These are phyloP conservation scores for Marmota monax DNA, from an alignment of 2,113 vertebrate species.

Conservation along the genomic window DNA sequence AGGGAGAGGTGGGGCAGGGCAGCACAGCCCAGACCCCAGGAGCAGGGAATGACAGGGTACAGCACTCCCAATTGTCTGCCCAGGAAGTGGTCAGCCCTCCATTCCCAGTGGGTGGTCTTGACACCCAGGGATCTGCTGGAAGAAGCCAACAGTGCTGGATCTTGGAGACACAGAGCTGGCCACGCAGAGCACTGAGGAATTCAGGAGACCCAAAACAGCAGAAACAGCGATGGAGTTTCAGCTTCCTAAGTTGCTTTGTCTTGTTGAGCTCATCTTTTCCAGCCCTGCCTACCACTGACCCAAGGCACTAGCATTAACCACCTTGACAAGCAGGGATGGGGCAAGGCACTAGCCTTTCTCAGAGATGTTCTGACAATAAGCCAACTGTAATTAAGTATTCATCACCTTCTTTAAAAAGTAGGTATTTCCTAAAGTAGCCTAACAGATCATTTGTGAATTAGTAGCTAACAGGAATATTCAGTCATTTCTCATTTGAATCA, in stretches of 20 bases:
- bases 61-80: neutral
- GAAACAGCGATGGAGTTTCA: neutral
- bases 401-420: neutral
- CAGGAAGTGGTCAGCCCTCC: neutral
- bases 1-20: neutral
- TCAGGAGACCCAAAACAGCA: neutral
- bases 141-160: neutral
- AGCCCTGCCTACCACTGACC: neutral
- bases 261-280: neutral
- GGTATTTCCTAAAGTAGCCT: neutral
- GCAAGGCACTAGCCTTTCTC: neutral
- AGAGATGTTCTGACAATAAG: neutral
- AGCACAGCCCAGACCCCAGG: neutral
- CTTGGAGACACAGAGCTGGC: neutral
- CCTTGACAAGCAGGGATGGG: neutral
- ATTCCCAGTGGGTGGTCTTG: too few species aligned
- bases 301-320: neutral
- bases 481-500: neutral
- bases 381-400: neutral
- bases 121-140: neutral
- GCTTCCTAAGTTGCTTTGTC: neutral
- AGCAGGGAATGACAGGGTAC: neutral
- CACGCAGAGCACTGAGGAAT: neutral
- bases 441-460: neutral
- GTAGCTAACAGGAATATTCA: neutral